A percentile compares a stretch with the other conserved stretches of the same genome.
These are phyloP conservation scores for Rachycentron canadum DNA, from an alignment of 2,797 vertebrate genomes.

Conservation along the genomic window DNA sequence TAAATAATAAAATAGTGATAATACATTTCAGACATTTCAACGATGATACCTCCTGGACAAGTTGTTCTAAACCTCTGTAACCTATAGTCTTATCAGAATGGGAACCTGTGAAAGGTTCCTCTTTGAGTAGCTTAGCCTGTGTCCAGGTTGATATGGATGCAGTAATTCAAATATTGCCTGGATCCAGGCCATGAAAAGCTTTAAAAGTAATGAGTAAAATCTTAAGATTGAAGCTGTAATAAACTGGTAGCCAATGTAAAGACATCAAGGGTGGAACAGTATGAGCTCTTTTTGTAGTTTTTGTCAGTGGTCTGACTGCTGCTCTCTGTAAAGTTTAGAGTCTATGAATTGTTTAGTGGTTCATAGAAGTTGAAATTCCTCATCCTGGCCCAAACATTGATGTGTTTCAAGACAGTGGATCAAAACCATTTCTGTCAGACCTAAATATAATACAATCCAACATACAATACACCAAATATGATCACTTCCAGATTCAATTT, in stretches of 20 bases:
- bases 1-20: neutral
- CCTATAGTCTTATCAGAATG: neutral
- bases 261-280: neutral
- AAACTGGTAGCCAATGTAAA: neutral
- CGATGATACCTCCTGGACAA: neutral
- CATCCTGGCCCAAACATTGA: neutral
- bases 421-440: neutral
- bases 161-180: neutral
- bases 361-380: neutral
- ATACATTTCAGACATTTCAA: neutral
- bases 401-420: neutral
- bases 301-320: neutral
- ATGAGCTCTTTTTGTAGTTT: neutral
- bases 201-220: conserved; percentile 15
- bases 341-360: neutral
- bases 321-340: neutral
- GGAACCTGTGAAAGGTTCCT: neutral
- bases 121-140: neutral
- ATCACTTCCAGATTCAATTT: neutral
- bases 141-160: neutral
- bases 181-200: neutral
- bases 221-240: conserved; percentile 1
- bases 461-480: neutral
- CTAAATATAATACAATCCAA: neutral
- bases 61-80: neutral